phyloP scores from a whole-genome alignment of 1,140 invertebrate species.

The Leptinotarsa texana region DNA sequence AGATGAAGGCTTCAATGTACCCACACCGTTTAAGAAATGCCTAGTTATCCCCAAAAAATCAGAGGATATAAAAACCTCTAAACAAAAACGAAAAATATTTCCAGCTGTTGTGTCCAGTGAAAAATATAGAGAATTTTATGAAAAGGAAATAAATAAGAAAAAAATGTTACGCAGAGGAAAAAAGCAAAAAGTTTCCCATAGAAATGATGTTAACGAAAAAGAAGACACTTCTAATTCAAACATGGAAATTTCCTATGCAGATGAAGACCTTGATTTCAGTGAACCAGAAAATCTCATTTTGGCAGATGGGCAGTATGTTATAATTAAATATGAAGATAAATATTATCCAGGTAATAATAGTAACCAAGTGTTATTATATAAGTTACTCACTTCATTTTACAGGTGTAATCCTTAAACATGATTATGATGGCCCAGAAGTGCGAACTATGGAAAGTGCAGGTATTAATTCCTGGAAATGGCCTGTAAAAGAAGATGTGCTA shows the following conservation, averaged over 20 bases:
- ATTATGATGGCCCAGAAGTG: slow-evolving; percentile 24
- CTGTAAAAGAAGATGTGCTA: slow-evolving; percentile 27
- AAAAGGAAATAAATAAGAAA: slow-evolving; percentile 13
- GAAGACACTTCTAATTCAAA: slow-evolving; percentile 22
- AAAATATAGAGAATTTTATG: slow-evolving; percentile 28
- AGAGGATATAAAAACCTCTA: neutral
- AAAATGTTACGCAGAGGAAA: slow-evolving; percentile 10
- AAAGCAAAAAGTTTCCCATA: slow-evolving; percentile 21
- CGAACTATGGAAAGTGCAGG: slow-evolving; percentile 28
- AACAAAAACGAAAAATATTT: slow-evolving; percentile 19
- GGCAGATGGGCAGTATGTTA: slow-evolving; percentile 23
- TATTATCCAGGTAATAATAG: neutral
- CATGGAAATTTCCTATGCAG: slow-evolving; percentile 6
- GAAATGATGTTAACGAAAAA: too few relatives aligned
- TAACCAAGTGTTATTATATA: too few relatives aligned
- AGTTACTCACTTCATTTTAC: neutral
- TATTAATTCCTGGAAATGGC: slow-evolving; percentile 29
- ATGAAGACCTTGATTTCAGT: slow-evolving; percentile 28
- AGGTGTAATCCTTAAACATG: slow-evolving; percentile 30
- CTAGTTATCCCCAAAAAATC: slow-evolving; percentile 12
- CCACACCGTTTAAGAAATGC: slow-evolving; percentile 31
- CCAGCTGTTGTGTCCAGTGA: slow-evolving; percentile 28
- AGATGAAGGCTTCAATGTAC: slow-evolving; percentile 20
- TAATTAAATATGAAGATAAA: slow-evolving; percentile 24
- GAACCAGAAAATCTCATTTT: slow-evolving; percentile 22